A percentile compares a stretch with the other conserved stretches of the same genome.
phyloP scores from a whole-genome alignment of 2,113 vertebrate species.

The Peromyscus californicus region DNA sequence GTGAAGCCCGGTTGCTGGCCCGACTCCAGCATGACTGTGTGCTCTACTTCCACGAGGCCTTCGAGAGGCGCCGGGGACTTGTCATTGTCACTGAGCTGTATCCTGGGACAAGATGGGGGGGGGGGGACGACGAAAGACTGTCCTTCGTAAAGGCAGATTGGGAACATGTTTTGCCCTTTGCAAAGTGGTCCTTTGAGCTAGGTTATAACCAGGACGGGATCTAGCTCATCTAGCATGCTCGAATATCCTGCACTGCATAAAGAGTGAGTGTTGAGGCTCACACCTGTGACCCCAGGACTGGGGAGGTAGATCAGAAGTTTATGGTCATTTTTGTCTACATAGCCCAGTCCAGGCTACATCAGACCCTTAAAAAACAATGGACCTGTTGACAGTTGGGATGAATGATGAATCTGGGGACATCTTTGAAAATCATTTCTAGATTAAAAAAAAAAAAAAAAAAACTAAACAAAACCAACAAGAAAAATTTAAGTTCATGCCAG shows the following conservation, averaged over 20 bases:
- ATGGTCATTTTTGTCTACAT: too few relatives aligned
- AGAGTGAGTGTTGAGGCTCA: background rate
- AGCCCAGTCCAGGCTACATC: background rate
- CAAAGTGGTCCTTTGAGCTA: background rate
- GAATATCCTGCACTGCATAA: background rate
- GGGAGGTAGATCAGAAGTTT: background rate
- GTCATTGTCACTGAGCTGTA: conserved; percentile 97
- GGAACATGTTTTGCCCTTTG: background rate
- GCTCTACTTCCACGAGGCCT: conserved; percentile 96
- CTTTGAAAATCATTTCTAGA: background rate
- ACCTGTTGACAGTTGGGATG: background rate
- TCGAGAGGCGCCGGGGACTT: conserved; percentile 95
- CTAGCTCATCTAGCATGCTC: background rate
- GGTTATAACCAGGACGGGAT: background rate
- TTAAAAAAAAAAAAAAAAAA: too few relatives aligned
- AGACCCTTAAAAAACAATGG: background rate
- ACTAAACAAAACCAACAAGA: background rate
- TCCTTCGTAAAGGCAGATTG: background rate
- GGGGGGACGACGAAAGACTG: background rate
- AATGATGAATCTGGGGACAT: background rate
- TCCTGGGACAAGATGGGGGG: conserved; percentile 74
- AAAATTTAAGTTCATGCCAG: background rate
- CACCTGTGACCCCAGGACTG: background rate
- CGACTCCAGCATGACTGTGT: conserved; percentile 94
- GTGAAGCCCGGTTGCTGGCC: conserved; percentile 94